These are phyloP conservation scores for Cataglyphis livida DNA, from an alignment of 2,888 invertebrate species.

Conservation along the genomic window DNA sequence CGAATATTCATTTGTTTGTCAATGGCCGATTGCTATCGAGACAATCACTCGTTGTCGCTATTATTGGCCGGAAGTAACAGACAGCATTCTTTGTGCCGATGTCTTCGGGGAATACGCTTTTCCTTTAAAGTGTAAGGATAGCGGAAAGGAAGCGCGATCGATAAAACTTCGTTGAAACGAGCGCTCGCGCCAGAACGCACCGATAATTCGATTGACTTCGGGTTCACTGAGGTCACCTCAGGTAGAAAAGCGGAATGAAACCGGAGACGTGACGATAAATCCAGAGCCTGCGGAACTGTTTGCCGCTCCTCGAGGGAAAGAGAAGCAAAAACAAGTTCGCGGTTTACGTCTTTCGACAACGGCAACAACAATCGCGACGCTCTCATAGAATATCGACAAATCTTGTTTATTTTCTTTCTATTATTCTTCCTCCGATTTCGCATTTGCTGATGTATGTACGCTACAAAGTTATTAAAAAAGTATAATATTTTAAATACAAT, in stretches of 20 bases:
- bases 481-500: background rate
- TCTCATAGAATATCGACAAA: slow-evolving; percentile 34
- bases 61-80: slow-evolving; percentile 52
- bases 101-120: slow-evolving; percentile 42
- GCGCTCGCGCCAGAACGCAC: slow-evolving; percentile 72
- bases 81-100: slow-evolving; percentile 33
- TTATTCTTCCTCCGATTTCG: background rate
- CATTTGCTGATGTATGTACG: background rate
- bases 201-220: slow-evolving; percentile 73
- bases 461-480: slow-evolving; percentile 3
- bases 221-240: slow-evolving; percentile 65
- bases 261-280: slow-evolving; percentile 68
- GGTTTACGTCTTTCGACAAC: slow-evolving; percentile 4
- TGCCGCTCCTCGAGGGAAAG: slow-evolving; percentile 42
- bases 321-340: slow-evolving; percentile 52
- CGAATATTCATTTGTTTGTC: slow-evolving; percentile 36
- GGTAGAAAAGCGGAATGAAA: slow-evolving; percentile 59
- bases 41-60: slow-evolving; percentile 33
- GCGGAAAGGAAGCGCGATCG: slow-evolving; percentile 67
- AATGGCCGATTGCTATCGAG: slow-evolving; percentile 41
- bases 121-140: slow-evolving; percentile 59
- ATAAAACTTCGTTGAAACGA: slow-evolving; percentile 71
- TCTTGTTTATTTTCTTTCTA: slow-evolving; percentile 34
- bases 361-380: slow-evolving; percentile 13
- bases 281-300: slow-evolving; percentile 57